Conservation (phyloP, 2,797 vertebrate species). For the Buphagus erythrorhynchus region DNA sequence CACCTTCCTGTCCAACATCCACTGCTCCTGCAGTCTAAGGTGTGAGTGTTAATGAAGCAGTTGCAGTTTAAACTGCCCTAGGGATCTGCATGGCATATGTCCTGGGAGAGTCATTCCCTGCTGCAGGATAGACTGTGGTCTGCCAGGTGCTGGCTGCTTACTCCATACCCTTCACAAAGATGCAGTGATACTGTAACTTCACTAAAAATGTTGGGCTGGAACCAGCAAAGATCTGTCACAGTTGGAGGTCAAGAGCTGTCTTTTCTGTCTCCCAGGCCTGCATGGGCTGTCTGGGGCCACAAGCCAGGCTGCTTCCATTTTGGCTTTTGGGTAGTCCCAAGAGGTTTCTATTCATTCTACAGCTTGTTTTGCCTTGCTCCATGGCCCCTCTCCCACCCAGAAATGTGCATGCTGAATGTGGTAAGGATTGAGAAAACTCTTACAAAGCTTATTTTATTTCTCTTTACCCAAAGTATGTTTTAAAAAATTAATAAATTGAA, state of each 20-base stretch:
- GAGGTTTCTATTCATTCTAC: not conserved
- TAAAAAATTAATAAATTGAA: not conserved
- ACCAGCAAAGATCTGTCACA: not conserved
- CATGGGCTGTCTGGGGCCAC: not conserved
- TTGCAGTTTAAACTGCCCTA: accelerated
- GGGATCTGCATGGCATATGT: accelerated
- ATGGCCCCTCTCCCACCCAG: not conserved
- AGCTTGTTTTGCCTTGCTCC: not conserved
- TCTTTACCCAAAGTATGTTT: not conserved
- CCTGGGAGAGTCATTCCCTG: not conserved
- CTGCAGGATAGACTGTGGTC: not conserved
- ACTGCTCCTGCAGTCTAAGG: not conserved
- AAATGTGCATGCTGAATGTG: not conserved
- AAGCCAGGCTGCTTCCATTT: not conserved
- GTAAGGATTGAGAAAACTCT: not conserved
- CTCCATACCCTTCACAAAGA: not conserved
- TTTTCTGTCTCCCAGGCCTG: not conserved
- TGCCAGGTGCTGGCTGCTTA: not conserved
- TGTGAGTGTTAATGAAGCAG: accelerated
- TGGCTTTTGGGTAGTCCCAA: not conserved
- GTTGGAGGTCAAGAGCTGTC: not conserved
- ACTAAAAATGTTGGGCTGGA: not conserved
- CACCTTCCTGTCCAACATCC: accelerated
- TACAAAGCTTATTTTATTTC: not conserved
- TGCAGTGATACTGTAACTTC: not conserved